Evolutionary conservation across 2,113 vertebrate genomes (phyloP), one percentile per base, ranked within the genome.

Genomic region (Canis aureus): DNA sequence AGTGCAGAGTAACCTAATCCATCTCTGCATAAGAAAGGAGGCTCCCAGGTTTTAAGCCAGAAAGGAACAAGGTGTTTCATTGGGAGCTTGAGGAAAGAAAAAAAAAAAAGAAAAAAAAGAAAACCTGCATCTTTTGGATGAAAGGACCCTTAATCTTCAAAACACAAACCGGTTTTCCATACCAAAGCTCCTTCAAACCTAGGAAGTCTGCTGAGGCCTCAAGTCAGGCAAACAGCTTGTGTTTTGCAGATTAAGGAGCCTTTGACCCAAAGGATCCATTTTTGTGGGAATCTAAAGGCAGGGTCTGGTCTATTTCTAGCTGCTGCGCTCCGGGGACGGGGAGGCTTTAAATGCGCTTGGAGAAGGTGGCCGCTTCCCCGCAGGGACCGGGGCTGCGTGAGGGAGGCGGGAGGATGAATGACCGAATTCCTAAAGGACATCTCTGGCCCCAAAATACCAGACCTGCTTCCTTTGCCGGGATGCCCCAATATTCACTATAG

Each of bases 101-200:
- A 73, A 83, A 74, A 96, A 55, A 97, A 92, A 78, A 67, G 83
- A 64, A 73, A 83, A 74, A 96, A 55, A 43, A 43, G 43, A 43
- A 97, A 92, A 78, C 43, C 11, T 62, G 83, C 90, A 69, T 96
- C 95, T 94, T 97, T 96, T 94, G 78, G 94, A 97, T 97, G 93
- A 97, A 98, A 98, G 60, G 81, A 43, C 11, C 60, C 84, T 97
- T 97, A 98, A 97, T 98, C 98, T 98, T 98, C 97, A 98, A 98
- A 98, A 97, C 71, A 95, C 79, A 97, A 97, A 97, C 80, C 89
- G 76, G 94, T 97, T 94, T 98, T 96, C 92, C 92, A 97, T 88
- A 95, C 94, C 92, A 97, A 97, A 98, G 84, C 91, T 85, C 94
- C 94, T 97, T 96, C 95, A 85, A 97, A 89, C 73, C 66, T 93